Percentiles rank a stretch among this genome's conserved stretches.
Conservation (phyloP, 2,888 invertebrate genomes). For the Ecliptopera silaceata region DNA sequence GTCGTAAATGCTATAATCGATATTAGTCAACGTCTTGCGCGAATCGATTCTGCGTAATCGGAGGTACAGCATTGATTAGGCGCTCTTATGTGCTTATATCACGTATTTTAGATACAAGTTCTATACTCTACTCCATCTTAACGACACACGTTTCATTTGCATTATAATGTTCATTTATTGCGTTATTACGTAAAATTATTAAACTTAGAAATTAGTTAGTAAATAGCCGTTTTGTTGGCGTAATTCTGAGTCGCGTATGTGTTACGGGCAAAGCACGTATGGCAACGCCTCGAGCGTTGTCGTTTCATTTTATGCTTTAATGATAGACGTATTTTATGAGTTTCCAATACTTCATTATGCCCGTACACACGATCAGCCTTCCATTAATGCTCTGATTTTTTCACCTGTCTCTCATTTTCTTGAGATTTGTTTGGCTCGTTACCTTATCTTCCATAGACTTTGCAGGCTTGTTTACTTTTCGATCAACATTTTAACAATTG, state of each 20-base stretch:
- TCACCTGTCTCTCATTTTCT: constrained; percentile 33
- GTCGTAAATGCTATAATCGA: constrained; percentile 72
- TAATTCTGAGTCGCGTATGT: constrained; percentile 36
- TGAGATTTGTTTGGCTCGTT: constrained; percentile 25
- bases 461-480: constrained; percentile 8
- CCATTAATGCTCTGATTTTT: constrained; percentile 35
- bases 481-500: constrained; percentile 19
- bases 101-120: constrained; percentile 58
- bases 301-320: constrained; percentile 45
- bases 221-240: constrained; percentile 59
- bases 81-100: constrained; percentile 57
- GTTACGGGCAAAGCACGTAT: constrained; percentile 45
- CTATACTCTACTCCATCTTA: constrained; percentile 50
- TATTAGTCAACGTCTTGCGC: constrained; percentile 65
- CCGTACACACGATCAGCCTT: constrained; percentile 40
- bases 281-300: constrained; percentile 47
- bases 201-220: constrained; percentile 64
- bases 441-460: constrained; percentile 20
- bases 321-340: constrained; percentile 51
- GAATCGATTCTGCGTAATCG: constrained; percentile 71
- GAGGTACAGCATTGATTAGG: constrained; percentile 67
- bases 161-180: constrained; percentile 66
- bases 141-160: constrained; percentile 66
- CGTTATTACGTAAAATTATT: constrained; percentile 67
- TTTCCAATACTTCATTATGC: constrained; percentile 52